These are phyloP conservation scores for Uloborus diversus DNA, from an alignment of 1,140 invertebrate genomes.

Conservation along the genomic window DNA sequence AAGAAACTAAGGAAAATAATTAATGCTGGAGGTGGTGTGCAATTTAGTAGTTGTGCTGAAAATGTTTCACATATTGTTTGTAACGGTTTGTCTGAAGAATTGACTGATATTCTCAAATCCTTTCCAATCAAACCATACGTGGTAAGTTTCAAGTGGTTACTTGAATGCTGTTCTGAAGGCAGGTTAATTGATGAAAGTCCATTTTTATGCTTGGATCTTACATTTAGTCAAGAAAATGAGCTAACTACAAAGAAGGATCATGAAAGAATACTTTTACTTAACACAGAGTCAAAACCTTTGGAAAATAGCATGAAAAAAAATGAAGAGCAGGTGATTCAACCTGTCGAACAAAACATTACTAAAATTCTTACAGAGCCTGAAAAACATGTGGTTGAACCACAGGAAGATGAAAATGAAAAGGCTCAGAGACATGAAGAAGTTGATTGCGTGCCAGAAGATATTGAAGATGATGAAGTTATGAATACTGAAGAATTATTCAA, in stretches of 20 bases:
- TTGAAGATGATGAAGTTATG: constrained; percentile 4
- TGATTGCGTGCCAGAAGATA: neutral
- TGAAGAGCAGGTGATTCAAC: no score
- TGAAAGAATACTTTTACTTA: neutral
- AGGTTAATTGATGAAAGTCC: constrained; percentile 71
- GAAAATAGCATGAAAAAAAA: no score
- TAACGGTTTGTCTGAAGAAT: constrained; percentile 68
- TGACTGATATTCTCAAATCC: constrained; percentile 61
- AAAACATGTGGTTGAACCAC: neutral
- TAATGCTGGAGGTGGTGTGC: constrained; percentile 81
- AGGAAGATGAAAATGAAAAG: neutral
- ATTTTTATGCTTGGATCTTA: constrained; percentile 44
- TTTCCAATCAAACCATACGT: constrained; percentile 71
- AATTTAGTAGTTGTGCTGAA: constrained; percentile 78
- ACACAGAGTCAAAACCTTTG: neutral
- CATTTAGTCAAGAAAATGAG: constrained; percentile 24
- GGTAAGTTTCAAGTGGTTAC: constrained; percentile 77
- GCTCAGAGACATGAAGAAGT: neutral
- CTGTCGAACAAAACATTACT: no score
- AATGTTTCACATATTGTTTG: constrained; percentile 82
- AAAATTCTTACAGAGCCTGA: no score
- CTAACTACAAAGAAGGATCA: neutral
- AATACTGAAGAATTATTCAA: constrained; percentile 17
- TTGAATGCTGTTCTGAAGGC: constrained; percentile 75
- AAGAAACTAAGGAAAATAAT: constrained; percentile 82